Evolutionary conservation across 2,888 invertebrate species (phyloP), one percentile per base, ranked within the genome.

Genomic region (Macrosoma leucophasiata): DNA sequence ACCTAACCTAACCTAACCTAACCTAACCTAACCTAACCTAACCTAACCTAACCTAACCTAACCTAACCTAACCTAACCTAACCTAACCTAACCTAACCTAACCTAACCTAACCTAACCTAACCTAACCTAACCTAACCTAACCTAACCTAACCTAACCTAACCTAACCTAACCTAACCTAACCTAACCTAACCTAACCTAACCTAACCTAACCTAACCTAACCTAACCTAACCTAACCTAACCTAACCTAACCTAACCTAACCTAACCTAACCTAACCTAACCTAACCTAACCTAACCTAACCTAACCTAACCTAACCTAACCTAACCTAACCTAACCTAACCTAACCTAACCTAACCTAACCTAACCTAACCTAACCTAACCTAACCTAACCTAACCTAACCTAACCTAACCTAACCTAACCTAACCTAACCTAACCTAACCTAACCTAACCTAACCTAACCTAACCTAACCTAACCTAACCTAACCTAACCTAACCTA

Each of bases 401-500:
- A 28, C 28, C 28, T 28, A 28, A 28, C 28, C 28, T 28, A 11
- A 5, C 6, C 8, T 29, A 29, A 29, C 29, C 29, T 29, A 29
- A 29, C 26, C 26, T 26, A 26, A 26, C 26, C 26, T 26, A 26
- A 26, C 26, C 26, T 26, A 26, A 26, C 26, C 26, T 26, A 26
- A 26, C 26, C 26, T 26, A 26, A 26, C 26, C 26, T 26, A 26
- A 26, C 26, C 26, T 26, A 26, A 26, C 26, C 26, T 26, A 26
- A 26, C 26, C 26, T 26, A 26, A 21, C 21, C 21, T 17, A 17
- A 17, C 17, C 17, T 17, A 17, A 17, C 17, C 17, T 17, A 17
- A 17, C 17, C 17, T 32, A 32, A 25, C 32, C 25, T 28, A 33
- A 33, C 33, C 27, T 33, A 33, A 30, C 30, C 30, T 30, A 30